Evolutionary conservation across 2,888 invertebrate species (phyloP), one percentile per base, ranked within the genome.

Genomic region (Machimus rusticus): DNA sequence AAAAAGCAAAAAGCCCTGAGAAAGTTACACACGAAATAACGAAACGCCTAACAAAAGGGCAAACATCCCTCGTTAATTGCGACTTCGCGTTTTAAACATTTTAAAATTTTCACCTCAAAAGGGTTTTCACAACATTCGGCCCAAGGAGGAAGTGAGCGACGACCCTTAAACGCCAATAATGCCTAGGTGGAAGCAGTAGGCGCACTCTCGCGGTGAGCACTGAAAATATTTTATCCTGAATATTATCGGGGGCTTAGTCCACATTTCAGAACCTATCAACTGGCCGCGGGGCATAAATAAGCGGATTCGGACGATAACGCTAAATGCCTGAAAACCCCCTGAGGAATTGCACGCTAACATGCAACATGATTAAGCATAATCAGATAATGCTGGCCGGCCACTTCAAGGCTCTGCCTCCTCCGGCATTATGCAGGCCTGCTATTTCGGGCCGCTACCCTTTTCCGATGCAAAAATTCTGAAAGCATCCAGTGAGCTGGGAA

Each of bases 291-390:
- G 84, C 39, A 85, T 85, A 85, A 85, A 85, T 85, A 85, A 74
- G 37, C 28, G 85, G 85, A 74, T 51, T 85, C 74, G 23, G 74
- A 43, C 85, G 85, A 85, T 85, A 85, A 85, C 28, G 14, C 85
- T 85, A 85, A 85, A 85, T 85, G 85, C 74, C 74, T 85, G 85
- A 85, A 85, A 85, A 28, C 43, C n/a, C 74, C 46, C 14, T 74
- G 39, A 85, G 23, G 74, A 85, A 85, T 74, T 85, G 74, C 85
- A 74, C 43, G 16, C 28, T 12, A 55, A 28, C 85, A 85, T 85
- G 85, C 85, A 85, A 85, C 85, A 85, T 85, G 74, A 85, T 85
- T 85, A 74, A 85, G 74, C 85, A 74, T 85, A 85, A 85, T 85
- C 85, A 85, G 85, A 85, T 85, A 85, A 8, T n/a, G 12, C 23